These are phyloP conservation scores for Romanomermis culicivorax DNA, from an alignment of 2,888 invertebrate species.

Conservation along the genomic window DNA sequence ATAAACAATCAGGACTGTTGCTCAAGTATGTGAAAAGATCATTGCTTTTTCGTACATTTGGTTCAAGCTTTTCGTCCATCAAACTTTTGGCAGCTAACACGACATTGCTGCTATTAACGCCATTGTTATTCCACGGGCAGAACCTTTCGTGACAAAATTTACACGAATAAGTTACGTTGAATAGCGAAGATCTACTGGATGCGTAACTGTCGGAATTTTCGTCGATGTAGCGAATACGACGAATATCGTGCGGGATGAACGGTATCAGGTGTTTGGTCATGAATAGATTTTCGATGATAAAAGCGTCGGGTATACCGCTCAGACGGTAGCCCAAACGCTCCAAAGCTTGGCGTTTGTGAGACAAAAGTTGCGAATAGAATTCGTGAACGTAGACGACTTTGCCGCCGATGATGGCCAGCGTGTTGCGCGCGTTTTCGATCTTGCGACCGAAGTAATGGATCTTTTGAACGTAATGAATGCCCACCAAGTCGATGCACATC, in stretches of 20 bases:
- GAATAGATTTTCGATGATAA: slow-evolving; percentile 27
- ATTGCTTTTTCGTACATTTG: no score
- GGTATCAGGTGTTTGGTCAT: slow-evolving; percentile 28
- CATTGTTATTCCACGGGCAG: no score
- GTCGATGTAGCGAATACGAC: slow-evolving; percentile 20
- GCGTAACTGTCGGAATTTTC: slow-evolving; percentile 4
- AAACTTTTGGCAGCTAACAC: no score
- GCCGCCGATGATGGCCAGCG: slow-evolving; percentile 28
- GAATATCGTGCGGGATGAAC: slow-evolving; percentile 27
- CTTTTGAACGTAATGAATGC: slow-evolving; percentile 28
- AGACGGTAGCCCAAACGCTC: background rate
- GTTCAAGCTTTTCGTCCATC: no score
- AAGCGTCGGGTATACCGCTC: slow-evolving; percentile 10
- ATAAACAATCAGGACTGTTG: no score
- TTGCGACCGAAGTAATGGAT: slow-evolving; percentile 29
- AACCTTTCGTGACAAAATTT: slow-evolving; percentile 22
- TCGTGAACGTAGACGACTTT: slow-evolving; percentile 28
- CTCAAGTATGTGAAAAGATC: no score
- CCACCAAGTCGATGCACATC: slow-evolving; percentile 29
- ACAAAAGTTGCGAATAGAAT: slow-evolving; percentile 26
- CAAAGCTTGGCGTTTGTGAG: slow-evolving; percentile 20
- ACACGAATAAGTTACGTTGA: slow-evolving; percentile 19
- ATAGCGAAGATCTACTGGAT: slow-evolving; percentile 13
- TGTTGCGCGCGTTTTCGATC: slow-evolving; percentile 26
- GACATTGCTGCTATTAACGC: no score